Base-by-base conservation (phyloP, 2,797 vertebrate species). In the Etheostoma perlongum region DNA sequence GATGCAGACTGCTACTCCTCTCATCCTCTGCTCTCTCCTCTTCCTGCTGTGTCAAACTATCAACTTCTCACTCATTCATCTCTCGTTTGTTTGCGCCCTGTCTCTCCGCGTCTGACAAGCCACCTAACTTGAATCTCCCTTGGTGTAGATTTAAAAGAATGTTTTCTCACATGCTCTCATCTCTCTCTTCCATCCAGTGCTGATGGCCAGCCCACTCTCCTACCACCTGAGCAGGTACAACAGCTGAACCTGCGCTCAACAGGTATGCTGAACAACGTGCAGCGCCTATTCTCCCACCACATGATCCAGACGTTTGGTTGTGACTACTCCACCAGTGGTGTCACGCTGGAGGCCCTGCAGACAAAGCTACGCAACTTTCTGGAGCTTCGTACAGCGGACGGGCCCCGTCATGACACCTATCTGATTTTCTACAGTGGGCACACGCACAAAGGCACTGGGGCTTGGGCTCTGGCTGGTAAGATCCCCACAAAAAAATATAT, bases 371-470 rank as follows among this genome's bases (percentile, higher is more conserved):
- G 96, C 74, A 91, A 92, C 87, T 99, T 99, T 66, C 94, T 99
- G 86, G 98, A 99, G 30, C 95, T 97, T 62, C 95, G 96, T 16
- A 99, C 98, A 0, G 92, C 93, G 2, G 98, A 99, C 76, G 98
- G 98, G n/a, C 98, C 98, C 2, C 95, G 98, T 27, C 97, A 99
- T 0, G 98, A 99, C 88, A 98, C 97, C 18, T 99, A 99, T 85
- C 88, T 99, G 90, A 91, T 99, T 13, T 99, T 98, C 94, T 99
- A 99, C 91, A 99, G 98, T n/a, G 98, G 98, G 2, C 97, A 98
- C 86, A 96, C 98, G 0, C 95, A 96, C 69, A 90, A 90, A 67
- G 92, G 95, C 83, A 96, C 95, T 2, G 98, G 98, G 0, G 95
- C 99, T 78, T 99, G 98, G 98, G 97, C 96, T 16, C 94, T 99